Evolutionary conservation across 1,140 invertebrate genomes (phyloP).

Genomic region (Philopotamus ludificatus): DNA sequence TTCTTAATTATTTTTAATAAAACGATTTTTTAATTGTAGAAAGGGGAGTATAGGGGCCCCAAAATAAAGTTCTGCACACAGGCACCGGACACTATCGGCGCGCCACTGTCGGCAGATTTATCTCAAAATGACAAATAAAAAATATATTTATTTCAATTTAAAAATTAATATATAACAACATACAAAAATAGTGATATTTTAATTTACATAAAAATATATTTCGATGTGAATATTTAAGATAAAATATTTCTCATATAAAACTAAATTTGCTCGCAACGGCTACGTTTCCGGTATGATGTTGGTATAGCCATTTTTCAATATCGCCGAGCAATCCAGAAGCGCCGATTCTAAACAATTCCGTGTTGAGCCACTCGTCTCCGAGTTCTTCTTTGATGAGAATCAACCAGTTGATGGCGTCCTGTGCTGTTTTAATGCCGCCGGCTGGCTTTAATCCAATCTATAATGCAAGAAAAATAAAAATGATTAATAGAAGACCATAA

Average conservation of each 20-base stretch:
- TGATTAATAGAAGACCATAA: not conserved
- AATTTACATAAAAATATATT: not conserved
- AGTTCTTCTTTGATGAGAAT: constrained; percentile 82
- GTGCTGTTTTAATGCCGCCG: constrained; percentile 87
- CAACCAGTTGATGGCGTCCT: constrained; percentile 87
- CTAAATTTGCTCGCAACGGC: constrained; percentile 27
- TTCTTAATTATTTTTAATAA: no score
- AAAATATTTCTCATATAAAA: constrained; percentile 30
- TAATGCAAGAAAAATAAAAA: constrained; percentile 34
- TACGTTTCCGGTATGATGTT: constrained; percentile 45
- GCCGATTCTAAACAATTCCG: constrained; percentile 88
- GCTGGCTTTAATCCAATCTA: constrained; percentile 97
- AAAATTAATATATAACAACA: not conserved
- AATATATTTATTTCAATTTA: not conserved
- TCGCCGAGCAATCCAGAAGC: constrained; percentile 86
- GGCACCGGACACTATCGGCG: no score
- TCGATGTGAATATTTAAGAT: not conserved
- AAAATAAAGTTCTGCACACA: no score
- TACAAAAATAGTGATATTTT: not conserved
- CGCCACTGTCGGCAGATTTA: no score
- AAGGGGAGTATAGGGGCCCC: no score
- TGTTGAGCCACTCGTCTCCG: constrained; percentile 83
- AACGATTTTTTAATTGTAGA: no score
- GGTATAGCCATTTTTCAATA: constrained; percentile 67
- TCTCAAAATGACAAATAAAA: no score